Base-by-base conservation (phyloP, 2,113 vertebrate species). In the Ancistrus triradiatus region DNA sequence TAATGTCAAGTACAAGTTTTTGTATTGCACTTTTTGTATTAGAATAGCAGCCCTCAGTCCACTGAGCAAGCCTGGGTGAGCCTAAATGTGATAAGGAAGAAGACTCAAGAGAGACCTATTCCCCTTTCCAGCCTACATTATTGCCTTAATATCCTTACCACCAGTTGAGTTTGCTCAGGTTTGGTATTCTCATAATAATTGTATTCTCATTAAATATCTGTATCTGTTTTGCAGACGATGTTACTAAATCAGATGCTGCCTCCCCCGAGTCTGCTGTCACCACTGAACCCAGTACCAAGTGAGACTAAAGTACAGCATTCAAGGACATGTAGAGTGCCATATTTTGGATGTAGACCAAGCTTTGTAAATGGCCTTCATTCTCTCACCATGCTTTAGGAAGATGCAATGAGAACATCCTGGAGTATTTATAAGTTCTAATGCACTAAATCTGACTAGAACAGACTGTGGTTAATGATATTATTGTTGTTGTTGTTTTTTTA, bases 271-370 rank as follows among this genome's bases (percentile, higher is more conserved):
- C 72, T 17, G 77, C 65, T 35, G 70, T 74, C 10, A 64, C 48
- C 18, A 22, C 79, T 22, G 81, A 82, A 2, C 13, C 69, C 1
- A 58, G 76, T 17, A 66, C 68, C 66, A 85, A 85, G 70, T 86
- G 73, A 44, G n/a, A n/a, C 11, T 6, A 21, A 6, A 4, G 1
- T 58, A 24, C 2, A 31, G 7, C 53, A n/a, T 9, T 53, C 31
- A 15, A 58, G 11, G 21, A 48, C 31, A 40, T 10, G 18, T 24
- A 13, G 9, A 37, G 18, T 46, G 11, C 50, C 27, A 46, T 64
- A 9, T 24, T 55, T 64, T 37, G 19, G 18, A 46, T 22, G 27
- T 3, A 4, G 27, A 31, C 27, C 27, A 31, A 31, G 27, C 27
- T 7, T 31, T 3, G 27, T 38, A 11, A 47, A 66, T 14, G 15